Percentiles rank a stretch among this genome's conserved stretches.
These are phyloP conservation scores for Chlorocebus sabaeus DNA, from an alignment of 2,113 vertebrate genomes.

Conservation along the genomic window DNA sequence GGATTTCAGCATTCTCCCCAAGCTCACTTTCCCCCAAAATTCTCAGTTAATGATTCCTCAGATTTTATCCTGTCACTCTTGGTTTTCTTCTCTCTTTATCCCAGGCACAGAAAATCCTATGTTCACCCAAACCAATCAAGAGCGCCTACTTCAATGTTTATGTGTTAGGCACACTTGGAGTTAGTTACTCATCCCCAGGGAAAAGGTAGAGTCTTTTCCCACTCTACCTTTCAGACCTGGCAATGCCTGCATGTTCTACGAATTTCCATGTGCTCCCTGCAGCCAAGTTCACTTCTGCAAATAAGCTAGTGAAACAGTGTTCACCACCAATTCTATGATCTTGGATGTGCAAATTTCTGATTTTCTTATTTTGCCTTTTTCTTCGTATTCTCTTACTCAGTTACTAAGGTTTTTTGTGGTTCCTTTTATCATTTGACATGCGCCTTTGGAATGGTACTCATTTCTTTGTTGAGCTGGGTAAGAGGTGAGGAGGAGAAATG, in stretches of 20 bases:
- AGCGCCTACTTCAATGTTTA: neutral
- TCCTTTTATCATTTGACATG: neutral
- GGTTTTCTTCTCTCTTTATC: neutral
- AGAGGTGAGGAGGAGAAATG: neutral
- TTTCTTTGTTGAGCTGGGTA: neutral
- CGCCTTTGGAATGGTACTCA: too few species aligned
- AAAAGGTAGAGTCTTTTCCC: neutral
- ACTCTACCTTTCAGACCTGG: neutral
- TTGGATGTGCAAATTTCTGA: neutral
- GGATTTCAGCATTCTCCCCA: rapidly evolving
- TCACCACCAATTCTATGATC: neutral
- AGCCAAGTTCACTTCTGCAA: too few species aligned
- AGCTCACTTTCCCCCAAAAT: rapidly evolving
- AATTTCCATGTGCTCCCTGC: too few species aligned
- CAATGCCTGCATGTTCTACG: rapidly evolving
- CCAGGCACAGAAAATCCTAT: neutral
- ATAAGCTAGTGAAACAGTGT: rapidly evolving
- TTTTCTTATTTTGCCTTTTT: neutral
- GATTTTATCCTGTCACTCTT: neutral
- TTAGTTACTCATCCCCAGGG: too few species aligned
- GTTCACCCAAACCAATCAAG: neutral
- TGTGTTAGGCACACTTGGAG: rapidly evolving
- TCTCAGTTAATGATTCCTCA: neutral
- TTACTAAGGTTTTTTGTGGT: neutral
- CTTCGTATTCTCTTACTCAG: neutral